A percentile compares a stretch with the other conserved stretches of the same genome.
Evolutionary conservation across 2,888 invertebrate species (phyloP).

Genomic region (Hoplodrina blanda): DNA sequence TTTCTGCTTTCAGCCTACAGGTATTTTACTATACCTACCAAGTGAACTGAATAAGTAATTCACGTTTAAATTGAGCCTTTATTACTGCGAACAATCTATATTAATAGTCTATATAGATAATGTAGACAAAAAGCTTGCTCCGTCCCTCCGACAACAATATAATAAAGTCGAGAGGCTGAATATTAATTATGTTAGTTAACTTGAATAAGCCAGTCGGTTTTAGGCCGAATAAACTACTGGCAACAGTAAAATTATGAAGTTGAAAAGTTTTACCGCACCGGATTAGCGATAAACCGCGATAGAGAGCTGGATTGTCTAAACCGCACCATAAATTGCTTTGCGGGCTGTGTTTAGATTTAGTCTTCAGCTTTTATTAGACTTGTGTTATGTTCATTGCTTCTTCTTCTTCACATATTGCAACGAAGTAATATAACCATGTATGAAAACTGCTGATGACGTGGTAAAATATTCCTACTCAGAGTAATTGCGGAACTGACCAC

Average conservation of each 20-base stretch:
- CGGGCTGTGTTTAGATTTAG: background rate
- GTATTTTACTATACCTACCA: constrained; percentile 27
- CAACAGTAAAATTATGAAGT: constrained; percentile 52
- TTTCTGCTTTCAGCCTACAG: constrained; percentile 20
- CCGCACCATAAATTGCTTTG: constrained; percentile 18
- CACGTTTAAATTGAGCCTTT: constrained; percentile 37
- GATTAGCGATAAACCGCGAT: constrained; percentile 38
- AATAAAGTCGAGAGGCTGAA: constrained; percentile 55
- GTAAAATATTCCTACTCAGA: too few species aligned
- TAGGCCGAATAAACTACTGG: constrained; percentile 45
- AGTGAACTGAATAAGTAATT: constrained; percentile 42
- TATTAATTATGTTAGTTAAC: constrained; percentile 61
- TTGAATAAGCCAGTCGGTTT: constrained; percentile 46
- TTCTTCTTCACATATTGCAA: too few species aligned
- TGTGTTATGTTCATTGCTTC: too few species aligned
- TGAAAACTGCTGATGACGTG: too few species aligned
- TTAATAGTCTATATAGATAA: constrained; percentile 28
- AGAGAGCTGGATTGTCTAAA: constrained; percentile 34
- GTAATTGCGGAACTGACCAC: too few species aligned
- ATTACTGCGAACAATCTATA: constrained; percentile 42
- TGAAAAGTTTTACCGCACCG: constrained; percentile 31
- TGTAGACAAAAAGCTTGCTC: constrained; percentile 54
- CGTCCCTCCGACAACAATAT: constrained; percentile 31
- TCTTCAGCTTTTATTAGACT: background rate
- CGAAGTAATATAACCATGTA: too few species aligned